phyloP scores from a whole-genome alignment of 1,140 invertebrate genomes.

The Ceratosolen fusciceps region DNA sequence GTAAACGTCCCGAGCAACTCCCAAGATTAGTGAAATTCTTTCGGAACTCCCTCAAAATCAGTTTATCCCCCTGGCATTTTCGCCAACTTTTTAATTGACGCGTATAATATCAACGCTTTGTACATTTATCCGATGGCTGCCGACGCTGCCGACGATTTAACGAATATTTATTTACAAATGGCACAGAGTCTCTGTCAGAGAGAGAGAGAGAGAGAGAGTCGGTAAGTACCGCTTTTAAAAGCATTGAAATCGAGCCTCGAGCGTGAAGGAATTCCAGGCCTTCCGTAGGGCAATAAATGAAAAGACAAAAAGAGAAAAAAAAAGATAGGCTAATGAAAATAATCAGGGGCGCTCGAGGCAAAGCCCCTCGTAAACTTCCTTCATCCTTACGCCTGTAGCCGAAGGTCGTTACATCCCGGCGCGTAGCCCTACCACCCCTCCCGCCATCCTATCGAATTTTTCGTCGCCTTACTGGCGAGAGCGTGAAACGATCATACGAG shows the following conservation, averaged over 20 bases:
- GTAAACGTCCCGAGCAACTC: neutral
- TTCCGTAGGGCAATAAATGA: neutral
- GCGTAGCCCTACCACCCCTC: neutral
- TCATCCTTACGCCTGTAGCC: neutral
- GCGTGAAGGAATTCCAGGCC: neutral
- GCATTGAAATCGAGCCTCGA: neutral
- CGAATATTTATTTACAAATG: neutral
- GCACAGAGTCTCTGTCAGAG: neutral
- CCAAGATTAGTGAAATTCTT: neutral
- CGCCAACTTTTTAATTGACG: neutral
- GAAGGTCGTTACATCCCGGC: neutral
- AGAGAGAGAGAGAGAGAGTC: neutral
- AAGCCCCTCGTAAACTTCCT: neutral
- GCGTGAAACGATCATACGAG: neutral
- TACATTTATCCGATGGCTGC: neutral
- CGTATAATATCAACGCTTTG: neutral
- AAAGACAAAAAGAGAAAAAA: no score
- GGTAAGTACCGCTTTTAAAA: conserved; percentile 2
- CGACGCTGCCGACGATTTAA: neutral
- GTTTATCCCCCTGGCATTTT: neutral
- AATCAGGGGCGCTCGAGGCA: neutral
- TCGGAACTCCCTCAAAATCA: neutral
- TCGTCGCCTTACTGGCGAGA: neutral
- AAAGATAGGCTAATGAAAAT: conserved; percentile 23
- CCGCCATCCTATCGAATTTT: neutral